phyloP scores from a whole-genome alignment of 2,113 vertebrate species.

The Syngnathus scovelli region DNA sequence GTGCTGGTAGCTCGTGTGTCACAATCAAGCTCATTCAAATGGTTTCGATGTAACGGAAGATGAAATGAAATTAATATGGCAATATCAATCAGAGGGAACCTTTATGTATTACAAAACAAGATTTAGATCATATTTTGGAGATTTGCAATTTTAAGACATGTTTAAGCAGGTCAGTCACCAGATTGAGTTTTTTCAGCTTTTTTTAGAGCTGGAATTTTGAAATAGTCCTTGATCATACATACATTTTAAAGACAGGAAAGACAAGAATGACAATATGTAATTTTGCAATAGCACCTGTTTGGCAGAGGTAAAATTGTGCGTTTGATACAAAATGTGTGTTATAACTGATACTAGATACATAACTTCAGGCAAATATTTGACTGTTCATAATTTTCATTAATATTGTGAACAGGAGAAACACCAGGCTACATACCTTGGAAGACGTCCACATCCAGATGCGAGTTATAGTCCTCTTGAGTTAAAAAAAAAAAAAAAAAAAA shows the following conservation, averaged over 20 bases:
- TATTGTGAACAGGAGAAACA: constrained; percentile 12
- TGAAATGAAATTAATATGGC: background rate
- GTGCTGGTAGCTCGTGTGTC: background rate
- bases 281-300: background rate
- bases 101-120: background rate
- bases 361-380: background rate
- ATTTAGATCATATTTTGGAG: background rate
- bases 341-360: background rate
- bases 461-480: constrained; percentile 55
- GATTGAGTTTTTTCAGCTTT: background rate
- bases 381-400: constrained; percentile 4
- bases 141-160: background rate
- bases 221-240: background rate
- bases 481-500: constrained; percentile 20
- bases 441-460: constrained; percentile 51
- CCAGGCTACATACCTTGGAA: constrained; percentile 60
- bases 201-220: background rate
- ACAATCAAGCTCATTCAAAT: background rate
- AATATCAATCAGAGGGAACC: background rate
- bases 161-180: background rate
- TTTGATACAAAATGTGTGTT: background rate
- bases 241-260: background rate
- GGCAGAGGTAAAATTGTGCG: background rate
- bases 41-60: background rate
- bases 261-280: background rate